Base-by-base conservation (phyloP, 2,113 vertebrate species). In the Pluvialis apricaria region DNA sequence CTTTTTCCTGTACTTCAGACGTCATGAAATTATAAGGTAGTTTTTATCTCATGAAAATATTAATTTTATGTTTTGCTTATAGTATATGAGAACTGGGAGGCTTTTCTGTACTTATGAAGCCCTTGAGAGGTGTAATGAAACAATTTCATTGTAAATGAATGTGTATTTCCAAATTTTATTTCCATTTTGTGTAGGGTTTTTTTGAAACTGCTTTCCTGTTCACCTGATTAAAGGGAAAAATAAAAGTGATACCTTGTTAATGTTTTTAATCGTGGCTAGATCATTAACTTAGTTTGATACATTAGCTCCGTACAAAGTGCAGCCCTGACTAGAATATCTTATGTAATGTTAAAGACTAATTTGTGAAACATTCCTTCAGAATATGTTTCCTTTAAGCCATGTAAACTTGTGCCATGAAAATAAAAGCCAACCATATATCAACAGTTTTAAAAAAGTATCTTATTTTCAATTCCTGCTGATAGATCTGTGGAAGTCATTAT, bases 91-190 rank as follows among this genome's bases (percentile, higher is more conserved):
- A 61, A 28, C 22, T 45, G 42, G 7, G 42, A 68, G 42, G 21
- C 5, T 81, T 92, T 90, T 69, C 25, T 70, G 19, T 90, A 47
- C 42, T 88, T 77, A 22, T 1, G 40, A 36, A 85, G 79, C 86
- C 38, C 86, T 93, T 90, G 76, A 88, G 68, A 96, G 51, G 42
- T 86, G 15, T 90, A 78, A 75, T 55, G n/a, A 73, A 86, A 86
- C 73, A 52, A 45, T 71, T 58, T 44, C 55, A 34, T 90, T 75
- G 21, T 60, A 84, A 93, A 94, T 66, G 14, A 88, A 70, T 83
- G 19, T 64, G 14, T 86, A 36, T 71, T 86, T 87, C 38, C 69
- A 65, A 20, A 76, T 87, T 82, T 90, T 55, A 28, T 87, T 86
- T 90, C 71, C 38, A 34, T 13, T 87, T 85, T 86, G 7, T 69